Percentiles rank a stretch among this genome's conserved stretches.
Conservation (phyloP, 2,888 invertebrate genomes). For the Monopis laevigella region DNA sequence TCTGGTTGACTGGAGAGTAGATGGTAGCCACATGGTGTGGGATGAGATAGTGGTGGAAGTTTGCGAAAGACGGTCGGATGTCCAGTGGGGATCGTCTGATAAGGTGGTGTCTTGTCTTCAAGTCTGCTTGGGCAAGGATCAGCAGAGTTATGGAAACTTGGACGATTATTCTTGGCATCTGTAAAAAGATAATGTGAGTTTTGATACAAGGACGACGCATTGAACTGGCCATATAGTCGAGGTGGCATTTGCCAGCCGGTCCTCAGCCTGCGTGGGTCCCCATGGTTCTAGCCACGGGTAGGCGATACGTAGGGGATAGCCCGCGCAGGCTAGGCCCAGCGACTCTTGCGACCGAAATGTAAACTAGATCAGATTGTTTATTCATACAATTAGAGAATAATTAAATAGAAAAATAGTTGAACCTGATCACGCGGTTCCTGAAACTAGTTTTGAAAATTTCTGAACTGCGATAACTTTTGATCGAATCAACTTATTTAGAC, state of each 20-base stretch:
- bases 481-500: no score
- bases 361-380: not conserved
- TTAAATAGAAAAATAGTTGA: not conserved
- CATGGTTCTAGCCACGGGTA: not conserved
- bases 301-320: not conserved
- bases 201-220: no score
- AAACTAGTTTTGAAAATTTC: not conserved
- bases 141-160: not conserved
- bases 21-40: not conserved
- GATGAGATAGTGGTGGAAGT: not conserved
- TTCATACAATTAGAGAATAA: not conserved
- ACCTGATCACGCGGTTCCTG: not conserved
- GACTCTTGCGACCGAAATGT: not conserved
- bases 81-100: slow-evolving; percentile 8
- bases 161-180: slow-evolving; percentile 14
- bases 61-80: not conserved
- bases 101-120: not conserved
- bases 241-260: not conserved
- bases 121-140: not conserved
- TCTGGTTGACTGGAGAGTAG: not conserved
- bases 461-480: no score
- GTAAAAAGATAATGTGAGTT: no score
- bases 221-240: no score
- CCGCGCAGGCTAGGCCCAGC: not conserved
- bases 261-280: not conserved